Percentiles rank a stretch among this genome's conserved stretches.
Conservation (phyloP, 2,888 invertebrate genomes). For the Mesorhabditis sp. region DNA sequence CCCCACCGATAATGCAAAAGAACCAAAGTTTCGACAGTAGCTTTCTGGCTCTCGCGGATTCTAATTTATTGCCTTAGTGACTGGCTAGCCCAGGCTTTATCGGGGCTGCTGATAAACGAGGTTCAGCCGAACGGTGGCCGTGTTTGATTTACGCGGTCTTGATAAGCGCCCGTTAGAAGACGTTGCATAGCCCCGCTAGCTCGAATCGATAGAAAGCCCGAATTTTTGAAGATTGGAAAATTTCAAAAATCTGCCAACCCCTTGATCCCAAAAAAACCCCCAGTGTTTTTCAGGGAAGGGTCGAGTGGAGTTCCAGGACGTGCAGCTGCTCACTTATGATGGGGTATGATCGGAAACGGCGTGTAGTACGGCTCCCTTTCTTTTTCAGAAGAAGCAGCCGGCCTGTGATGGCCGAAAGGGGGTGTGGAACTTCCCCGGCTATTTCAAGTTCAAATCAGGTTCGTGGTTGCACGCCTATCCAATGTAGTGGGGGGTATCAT, state of each 20-base stretch:
- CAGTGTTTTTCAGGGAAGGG: slow-evolving; percentile 27
- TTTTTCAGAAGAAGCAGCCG: slow-evolving; percentile 30
- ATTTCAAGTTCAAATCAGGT: slow-evolving; percentile 38
- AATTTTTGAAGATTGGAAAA: neutral
- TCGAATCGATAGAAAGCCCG: neutral
- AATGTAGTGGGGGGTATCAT: no score
- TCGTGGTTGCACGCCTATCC: neutral
- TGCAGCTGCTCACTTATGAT: slow-evolving; percentile 42
- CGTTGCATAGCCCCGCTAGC: neutral
- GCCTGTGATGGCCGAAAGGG: slow-evolving; percentile 31
- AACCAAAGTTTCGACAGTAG: no score
- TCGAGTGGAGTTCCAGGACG: slow-evolving; percentile 32
- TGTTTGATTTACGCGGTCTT: neutral
- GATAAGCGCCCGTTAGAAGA: neutral
- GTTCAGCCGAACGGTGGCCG: neutral
- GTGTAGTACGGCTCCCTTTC: neutral
- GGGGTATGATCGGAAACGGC: slow-evolving; percentile 1
- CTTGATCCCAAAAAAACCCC: no score
- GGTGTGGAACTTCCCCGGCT: slow-evolving; percentile 37
- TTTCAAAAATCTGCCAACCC: neutral
- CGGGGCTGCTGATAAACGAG: neutral
- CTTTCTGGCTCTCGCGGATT: no score
- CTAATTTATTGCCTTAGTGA: no score
- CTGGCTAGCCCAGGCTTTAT: neutral
- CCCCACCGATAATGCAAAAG: no score